Conservation (phyloP, 2,113 vertebrate genomes). For the Tetrao urogallus region DNA sequence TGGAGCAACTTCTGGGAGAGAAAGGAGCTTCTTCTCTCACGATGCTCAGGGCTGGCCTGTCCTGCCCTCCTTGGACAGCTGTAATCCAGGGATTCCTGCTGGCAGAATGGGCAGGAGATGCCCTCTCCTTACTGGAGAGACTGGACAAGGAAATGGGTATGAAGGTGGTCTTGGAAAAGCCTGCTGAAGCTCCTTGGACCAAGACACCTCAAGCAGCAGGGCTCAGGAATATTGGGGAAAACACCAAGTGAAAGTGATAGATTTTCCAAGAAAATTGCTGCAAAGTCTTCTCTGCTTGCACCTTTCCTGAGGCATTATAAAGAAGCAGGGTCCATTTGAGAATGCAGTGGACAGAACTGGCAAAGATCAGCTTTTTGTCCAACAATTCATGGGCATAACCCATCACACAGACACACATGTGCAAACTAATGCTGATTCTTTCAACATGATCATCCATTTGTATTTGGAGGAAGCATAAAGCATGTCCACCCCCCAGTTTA, state of each 20-base stretch:
- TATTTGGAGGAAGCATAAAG: neutral
- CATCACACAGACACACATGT: neutral
- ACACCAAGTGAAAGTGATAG: neutral
- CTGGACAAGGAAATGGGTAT: neutral
- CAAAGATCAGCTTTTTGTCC: neutral
- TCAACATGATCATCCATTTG: neutral
- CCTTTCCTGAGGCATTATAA: neutral
- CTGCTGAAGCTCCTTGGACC: neutral
- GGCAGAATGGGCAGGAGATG: neutral
- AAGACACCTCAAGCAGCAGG: too few species aligned
- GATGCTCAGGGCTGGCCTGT: rapidly evolving
- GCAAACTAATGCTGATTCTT: neutral
- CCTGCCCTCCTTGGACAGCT: neutral
- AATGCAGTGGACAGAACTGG: too few species aligned
- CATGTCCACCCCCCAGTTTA: too few species aligned
- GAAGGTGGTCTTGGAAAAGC: neutral
- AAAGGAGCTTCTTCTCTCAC: neutral
- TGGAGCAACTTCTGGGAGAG: constrained; percentile 57
- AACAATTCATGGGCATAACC: neutral
- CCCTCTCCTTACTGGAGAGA: neutral
- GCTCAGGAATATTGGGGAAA: neutral
- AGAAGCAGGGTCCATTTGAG: neutral
- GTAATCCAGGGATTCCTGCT: rapidly evolving
- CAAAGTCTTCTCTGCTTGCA: neutral
- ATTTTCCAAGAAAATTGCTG: neutral